Conservation (phyloP, 2,888 invertebrate species). For the Timandra comae region DNA sequence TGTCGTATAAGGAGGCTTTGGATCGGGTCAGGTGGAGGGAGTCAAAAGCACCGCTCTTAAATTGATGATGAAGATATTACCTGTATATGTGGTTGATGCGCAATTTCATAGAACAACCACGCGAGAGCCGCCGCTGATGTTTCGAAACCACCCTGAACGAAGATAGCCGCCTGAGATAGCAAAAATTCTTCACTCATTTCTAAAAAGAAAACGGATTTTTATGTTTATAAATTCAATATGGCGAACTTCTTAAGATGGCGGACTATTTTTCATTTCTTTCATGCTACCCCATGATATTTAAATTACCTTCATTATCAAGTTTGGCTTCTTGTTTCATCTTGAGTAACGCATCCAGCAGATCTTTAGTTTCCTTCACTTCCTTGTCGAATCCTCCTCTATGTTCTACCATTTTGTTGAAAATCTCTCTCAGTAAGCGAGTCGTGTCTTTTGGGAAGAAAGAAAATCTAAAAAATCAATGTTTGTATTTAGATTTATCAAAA, state of each 20-base stretch:
- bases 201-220: too few relatives aligned
- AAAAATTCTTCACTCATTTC: constrained; percentile 39
- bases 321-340: constrained; percentile 40
- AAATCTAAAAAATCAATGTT: constrained; percentile 41
- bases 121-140: constrained; percentile 31
- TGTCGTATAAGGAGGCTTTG: too few relatives aligned
- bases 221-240: too few relatives aligned
- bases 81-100: constrained; percentile 36
- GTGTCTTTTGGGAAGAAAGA: constrained; percentile 40
- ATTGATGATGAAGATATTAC: too few relatives aligned
- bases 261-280: too few relatives aligned
- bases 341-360: constrained; percentile 44
- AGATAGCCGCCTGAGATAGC: constrained; percentile 44
- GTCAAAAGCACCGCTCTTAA: too few relatives aligned
- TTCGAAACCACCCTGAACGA: constrained; percentile 52
- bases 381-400: constrained; percentile 32
- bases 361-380: constrained; percentile 23
- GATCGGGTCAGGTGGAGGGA: too few relatives aligned
- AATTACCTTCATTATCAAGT: constrained; percentile 30
- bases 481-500: too few relatives aligned
- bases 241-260: too few relatives aligned
- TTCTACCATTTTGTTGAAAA: constrained; percentile 30
- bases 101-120: constrained; percentile 37
- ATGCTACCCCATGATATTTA: too few relatives aligned
- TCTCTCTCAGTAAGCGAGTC: constrained; percentile 29